These are phyloP conservation scores for Sepiola atlantica DNA, from an alignment of 2,888 invertebrate genomes.

Conservation along the genomic window DNA sequence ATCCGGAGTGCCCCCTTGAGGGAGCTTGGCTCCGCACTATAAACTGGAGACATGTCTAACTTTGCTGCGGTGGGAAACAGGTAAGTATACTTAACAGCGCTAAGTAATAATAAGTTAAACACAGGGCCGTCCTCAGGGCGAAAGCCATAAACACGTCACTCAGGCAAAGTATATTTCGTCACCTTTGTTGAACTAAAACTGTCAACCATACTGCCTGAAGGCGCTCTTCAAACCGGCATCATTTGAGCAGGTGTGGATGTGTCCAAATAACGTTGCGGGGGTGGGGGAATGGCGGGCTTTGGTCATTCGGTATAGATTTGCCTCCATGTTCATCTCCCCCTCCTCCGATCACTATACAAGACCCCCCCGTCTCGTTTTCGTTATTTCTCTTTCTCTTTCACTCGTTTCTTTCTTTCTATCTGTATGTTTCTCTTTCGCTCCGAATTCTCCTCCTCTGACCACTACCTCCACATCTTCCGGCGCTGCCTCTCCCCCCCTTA, in stretches of 20 bases:
- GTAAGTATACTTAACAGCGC: no score
- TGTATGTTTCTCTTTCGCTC: no score
- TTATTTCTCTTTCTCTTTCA: not conserved
- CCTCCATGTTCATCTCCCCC: not conserved
- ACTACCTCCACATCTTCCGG: not conserved
- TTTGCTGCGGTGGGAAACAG: no score
- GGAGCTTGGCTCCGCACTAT: no score
- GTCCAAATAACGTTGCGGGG: not conserved
- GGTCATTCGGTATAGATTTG: slow-evolving; percentile 4
- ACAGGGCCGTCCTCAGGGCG: not conserved
- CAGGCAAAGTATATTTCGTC: not conserved
- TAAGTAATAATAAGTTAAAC: not conserved
- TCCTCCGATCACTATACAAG: not conserved
- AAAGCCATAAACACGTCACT: slow-evolving; percentile 21
- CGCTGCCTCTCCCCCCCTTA: not conserved
- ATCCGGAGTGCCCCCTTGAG: no score
- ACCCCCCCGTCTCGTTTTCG: not conserved
- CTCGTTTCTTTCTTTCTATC: not conserved
- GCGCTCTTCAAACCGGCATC: not conserved
- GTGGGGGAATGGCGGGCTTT: not conserved
- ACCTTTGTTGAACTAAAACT: not conserved
- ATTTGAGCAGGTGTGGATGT: not conserved
- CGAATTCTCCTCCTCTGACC: not conserved
- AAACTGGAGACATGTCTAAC: no score
- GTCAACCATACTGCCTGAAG: not conserved